Base-by-base conservation (phyloP, 2,113 vertebrate genomes). In the Embiotoca jacksoni region DNA sequence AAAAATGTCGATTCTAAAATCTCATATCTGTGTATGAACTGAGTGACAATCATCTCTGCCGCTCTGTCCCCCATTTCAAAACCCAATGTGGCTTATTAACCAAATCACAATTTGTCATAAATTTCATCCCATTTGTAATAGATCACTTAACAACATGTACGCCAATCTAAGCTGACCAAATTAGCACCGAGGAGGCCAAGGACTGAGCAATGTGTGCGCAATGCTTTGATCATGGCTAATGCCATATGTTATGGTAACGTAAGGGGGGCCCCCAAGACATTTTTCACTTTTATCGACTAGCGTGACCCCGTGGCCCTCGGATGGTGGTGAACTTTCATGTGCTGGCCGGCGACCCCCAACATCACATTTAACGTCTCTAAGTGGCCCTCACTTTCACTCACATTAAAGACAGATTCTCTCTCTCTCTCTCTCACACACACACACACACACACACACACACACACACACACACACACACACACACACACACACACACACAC, bases 231-330 rank as follows among this genome's bases (percentile, higher is more conserved):
- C 90, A 80, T 64, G 53, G 86, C 77, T 75, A 55, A 86, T 73
- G 80, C 89, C 93, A 94, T 89, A 91, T 94, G 90, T 93, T 92
- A 92, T 72, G 84, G 87, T 75, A 86, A 91, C 81, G 73, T 69
- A 50, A 74, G 76, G 72, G 76, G 78, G 75, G 78, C 83, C 91
- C 83, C 91, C 30, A 35, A 78, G 89, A 87, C 91, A 89, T 93
- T 92, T 93, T 91, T 93, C 92, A 92, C 90, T 93, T 93, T 93
- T 93, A 94, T 93, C 85, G 91, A 92, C 84, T 62, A 16, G 75
- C 5, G 50, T 86, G 92, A 88, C 88, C 93, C 75, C 65, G n/a
- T 67, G 88, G 83, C 86, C 87, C 83, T 82, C 61, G 33, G 86
- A 92, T 83, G 87, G 88, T 58, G 84, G 87, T 88, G 90, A 90